Conservation (phyloP, 35 echinoderm and acorn worm species). For the Diadema setosum region DNA sequence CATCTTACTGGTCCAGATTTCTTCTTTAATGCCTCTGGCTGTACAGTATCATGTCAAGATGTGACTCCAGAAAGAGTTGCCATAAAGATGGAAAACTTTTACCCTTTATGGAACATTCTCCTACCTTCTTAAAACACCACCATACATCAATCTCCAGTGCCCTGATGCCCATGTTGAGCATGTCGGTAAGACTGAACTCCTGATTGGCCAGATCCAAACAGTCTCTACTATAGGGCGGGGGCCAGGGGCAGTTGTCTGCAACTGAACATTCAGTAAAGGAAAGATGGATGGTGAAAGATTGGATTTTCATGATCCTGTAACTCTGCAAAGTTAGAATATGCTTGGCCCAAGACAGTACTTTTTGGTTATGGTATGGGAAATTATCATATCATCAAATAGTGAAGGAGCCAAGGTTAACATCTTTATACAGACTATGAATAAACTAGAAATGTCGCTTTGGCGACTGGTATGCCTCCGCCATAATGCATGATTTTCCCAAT, state of each 20-base stretch:
- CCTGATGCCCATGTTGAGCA: slow-evolving; percentile 84
- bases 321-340: neutral
- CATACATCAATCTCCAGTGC: slow-evolving; percentile 77
- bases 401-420: too few relatives aligned
- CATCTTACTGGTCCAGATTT: too few relatives aligned
- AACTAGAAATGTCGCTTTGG: too few relatives aligned
- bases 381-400: neutral
- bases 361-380: neutral
- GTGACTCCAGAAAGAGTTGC: neutral
- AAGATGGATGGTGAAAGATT: too few relatives aligned
- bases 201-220: slow-evolving; percentile 79
- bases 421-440: too few relatives aligned
- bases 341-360: neutral
- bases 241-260: slow-evolving; percentile 73
- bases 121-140: slow-evolving; percentile 87
- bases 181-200: slow-evolving; percentile 78
- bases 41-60: neutral
- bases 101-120: neutral
- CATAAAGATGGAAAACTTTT: neutral
- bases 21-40: neutral
- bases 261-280: too few relatives aligned
- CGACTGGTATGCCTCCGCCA: too few relatives aligned
- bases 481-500: too few relatives aligned
- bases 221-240: slow-evolving; percentile 55
- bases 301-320: neutral